Conservation (phyloP, 2,113 vertebrate genomes). For the Nyctibius bracteatus region DNA sequence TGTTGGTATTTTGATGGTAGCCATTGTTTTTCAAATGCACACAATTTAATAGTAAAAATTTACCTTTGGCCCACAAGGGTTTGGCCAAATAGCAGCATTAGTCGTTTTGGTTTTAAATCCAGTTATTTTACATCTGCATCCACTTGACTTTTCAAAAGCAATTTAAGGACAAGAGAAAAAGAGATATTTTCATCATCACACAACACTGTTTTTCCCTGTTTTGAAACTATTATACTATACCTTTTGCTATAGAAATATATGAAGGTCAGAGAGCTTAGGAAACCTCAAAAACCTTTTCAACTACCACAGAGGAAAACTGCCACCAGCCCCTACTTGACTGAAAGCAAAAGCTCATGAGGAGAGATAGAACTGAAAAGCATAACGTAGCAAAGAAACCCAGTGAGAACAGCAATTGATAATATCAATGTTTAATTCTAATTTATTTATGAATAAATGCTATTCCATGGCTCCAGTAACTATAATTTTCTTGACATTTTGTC, state of each 20-base stretch:
- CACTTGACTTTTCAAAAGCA: background rate
- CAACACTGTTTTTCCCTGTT: background rate
- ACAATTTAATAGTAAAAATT: background rate
- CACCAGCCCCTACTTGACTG: background rate
- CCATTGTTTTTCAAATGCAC: background rate
- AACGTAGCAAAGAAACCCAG: background rate
- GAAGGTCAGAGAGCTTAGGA: background rate
- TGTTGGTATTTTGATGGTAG: background rate
- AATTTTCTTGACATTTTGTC: background rate
- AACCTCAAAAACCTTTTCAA: background rate
- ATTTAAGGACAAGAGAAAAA: background rate
- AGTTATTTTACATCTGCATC: background rate
- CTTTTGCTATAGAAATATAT: background rate
- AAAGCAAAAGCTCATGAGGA: background rate
- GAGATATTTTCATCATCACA: background rate
- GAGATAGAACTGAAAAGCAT: background rate
- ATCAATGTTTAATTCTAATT: background rate
- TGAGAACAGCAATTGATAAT: background rate
- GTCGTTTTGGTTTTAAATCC: background rate
- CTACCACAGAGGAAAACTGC: background rate
- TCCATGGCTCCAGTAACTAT: background rate
- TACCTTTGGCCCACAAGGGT: background rate
- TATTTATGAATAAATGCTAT: background rate
- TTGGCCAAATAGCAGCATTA: background rate
- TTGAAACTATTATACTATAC: background rate